A percentile compares a stretch with the other conserved stretches of the same genome.
phyloP scores from a whole-genome alignment of 2,888 invertebrate genomes.

The Epistrophe grossulariae region DNA sequence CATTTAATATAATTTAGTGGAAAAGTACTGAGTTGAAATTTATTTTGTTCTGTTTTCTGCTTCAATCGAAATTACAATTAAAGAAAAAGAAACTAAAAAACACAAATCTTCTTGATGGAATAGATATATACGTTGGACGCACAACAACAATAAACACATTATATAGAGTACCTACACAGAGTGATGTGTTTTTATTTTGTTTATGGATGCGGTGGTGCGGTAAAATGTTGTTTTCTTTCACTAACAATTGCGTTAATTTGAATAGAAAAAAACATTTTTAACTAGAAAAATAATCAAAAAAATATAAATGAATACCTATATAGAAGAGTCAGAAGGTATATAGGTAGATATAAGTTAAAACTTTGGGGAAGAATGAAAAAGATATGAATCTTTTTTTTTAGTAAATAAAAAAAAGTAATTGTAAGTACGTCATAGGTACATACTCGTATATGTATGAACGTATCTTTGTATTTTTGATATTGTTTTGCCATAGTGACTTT shows the following conservation, averaged over 20 bases:
- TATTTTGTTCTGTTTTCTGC: constrained; percentile 55
- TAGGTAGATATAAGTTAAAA: background rate
- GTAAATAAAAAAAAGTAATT: background rate
- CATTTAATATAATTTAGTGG: constrained; percentile 44
- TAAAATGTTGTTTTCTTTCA: constrained; percentile 32
- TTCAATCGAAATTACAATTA: constrained; percentile 68
- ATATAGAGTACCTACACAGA: background rate
- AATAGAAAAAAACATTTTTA: constrained; percentile 20
- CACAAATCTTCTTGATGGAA: constrained; percentile 54
- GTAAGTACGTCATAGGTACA: no score
- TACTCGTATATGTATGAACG: no score
- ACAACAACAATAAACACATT: constrained; percentile 26
- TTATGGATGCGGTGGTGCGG: constrained; percentile 24
- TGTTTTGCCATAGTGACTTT: constrained; percentile 23
- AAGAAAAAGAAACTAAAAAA: constrained; percentile 12
- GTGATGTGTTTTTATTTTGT: background rate
- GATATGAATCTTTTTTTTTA: constrained; percentile 18
- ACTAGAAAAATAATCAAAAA: constrained; percentile 1
- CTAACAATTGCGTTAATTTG: constrained; percentile 35
- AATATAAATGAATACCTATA: constrained; percentile 8
- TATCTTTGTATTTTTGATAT: background rate
- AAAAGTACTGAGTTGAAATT: constrained; percentile 71
- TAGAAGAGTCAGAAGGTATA: background rate
- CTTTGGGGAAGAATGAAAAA: background rate
- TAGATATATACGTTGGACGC: constrained; percentile 15